These are phyloP conservation scores for Xylota sylvarum DNA, from an alignment of 2,888 invertebrate species.

Conservation along the genomic window DNA sequence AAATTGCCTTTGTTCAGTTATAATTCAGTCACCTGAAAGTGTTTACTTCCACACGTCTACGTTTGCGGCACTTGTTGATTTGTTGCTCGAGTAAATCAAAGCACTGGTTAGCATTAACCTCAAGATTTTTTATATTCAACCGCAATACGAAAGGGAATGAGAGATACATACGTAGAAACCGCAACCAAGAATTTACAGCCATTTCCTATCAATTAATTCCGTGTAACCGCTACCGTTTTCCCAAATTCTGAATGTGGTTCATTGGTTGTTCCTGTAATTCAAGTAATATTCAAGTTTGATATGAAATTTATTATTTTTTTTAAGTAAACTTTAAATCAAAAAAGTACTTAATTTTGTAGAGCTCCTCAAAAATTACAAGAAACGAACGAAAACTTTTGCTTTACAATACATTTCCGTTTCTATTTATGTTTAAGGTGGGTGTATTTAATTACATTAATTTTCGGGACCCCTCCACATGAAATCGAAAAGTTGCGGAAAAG, in stretches of 20 bases:
- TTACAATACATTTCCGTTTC: not conserved
- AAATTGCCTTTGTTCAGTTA: too few species aligned
- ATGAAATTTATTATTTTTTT: not conserved
- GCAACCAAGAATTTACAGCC: not conserved
- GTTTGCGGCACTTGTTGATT: too few species aligned
- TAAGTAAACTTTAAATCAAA: constrained; percentile 9
- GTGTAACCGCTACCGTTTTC: constrained; percentile 11
- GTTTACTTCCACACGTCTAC: too few species aligned
- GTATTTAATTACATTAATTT: constrained; percentile 5
- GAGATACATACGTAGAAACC: not conserved
- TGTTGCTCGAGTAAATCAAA: too few species aligned
- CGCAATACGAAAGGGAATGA: not conserved
- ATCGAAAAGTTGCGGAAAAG: constrained; percentile 17
- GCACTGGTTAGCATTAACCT: not conserved
- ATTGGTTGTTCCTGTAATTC: not conserved
- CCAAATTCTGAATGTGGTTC: constrained; percentile 14
- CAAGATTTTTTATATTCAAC: not conserved
- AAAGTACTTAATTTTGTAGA: constrained; percentile 2
- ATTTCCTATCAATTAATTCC: not conserved
- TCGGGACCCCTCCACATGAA: not conserved
- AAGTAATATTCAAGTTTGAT: not conserved
- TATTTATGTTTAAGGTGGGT: not conserved
- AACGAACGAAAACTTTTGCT: not conserved
- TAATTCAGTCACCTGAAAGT: too few species aligned
- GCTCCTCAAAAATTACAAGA: not conserved